Base-by-base conservation (phyloP, 2,888 invertebrate genomes). In the Dendrolimus houi region DNA sequence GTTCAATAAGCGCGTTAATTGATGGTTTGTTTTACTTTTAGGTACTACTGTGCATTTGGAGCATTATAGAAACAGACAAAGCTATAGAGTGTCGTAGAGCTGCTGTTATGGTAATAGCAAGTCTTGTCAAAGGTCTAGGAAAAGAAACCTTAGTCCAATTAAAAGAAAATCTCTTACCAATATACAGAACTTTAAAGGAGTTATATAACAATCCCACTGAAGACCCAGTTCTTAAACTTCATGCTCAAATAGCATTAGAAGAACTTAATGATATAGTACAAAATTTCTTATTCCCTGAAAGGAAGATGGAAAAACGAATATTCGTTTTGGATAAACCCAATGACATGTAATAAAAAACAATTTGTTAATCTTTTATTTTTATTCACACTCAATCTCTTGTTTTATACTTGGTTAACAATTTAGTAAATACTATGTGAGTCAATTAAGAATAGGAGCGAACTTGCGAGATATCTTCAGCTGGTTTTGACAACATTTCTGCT, bases 171-270 rank as follows among this genome's bases (percentile, higher is more conserved):
- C 81, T 96, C 56, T 83, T 93, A 7, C 93, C 94, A 2, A 81
- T 97, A 61, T 96, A 96, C 74, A 92, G 93, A 67, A 92, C 93
- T 3, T 81, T 97, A 56, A 95, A 95, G 76, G 82, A 85, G 52
- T 83, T 95, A 12, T 93, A 94, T 66, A 84, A 88, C 29, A 87
- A 92, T 56, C 93, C 94, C 62, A 79, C 85, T 41, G 95, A 96
- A 74, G 95, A 95, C 68, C 70, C 86, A 0, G 91, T 93, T 3
- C 92, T 96, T 55, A 92, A 93, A 70, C 85, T 95, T 54, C 97
- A 97, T 68, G 94, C 95, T 17, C 94, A 95, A 74, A 79, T 96
- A 58, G 95, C 96, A 1, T 79, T 97, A 52, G 95, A 96, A 77
- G 95, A 96, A 84, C 86, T 97, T 12, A 93, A 96, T 72, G 91